Percentiles rank a stretch among this genome's conserved stretches.
Conservation (phyloP, 2,888 invertebrate species). For the Drosophila incognita region DNA sequence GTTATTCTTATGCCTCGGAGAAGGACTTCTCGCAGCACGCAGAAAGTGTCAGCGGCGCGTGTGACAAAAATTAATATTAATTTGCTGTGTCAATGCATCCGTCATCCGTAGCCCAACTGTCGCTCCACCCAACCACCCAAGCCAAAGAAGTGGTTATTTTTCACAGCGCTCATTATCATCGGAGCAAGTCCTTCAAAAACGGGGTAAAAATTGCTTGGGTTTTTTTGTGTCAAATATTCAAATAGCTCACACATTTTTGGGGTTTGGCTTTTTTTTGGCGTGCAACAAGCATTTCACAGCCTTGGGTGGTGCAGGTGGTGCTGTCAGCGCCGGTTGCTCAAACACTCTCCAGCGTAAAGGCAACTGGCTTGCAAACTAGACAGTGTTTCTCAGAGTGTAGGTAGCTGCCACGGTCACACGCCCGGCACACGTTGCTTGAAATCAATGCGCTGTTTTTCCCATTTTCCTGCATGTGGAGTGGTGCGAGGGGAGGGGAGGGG, state of each 20-base stretch:
- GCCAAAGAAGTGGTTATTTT: conserved; percentile 68
- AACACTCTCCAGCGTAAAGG: conserved; percentile 52
- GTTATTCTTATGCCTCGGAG: conserved; percentile 58
- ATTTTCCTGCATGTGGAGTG: conserved; percentile 13
- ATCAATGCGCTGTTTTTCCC: conserved; percentile 69
- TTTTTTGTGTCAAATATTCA: conserved; percentile 35
- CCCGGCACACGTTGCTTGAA: conserved; percentile 71
- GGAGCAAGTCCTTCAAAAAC: conserved; percentile 15
- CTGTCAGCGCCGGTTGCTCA: conserved; percentile 35
- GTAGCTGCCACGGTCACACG: conserved; percentile 52
- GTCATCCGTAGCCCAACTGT: conserved; percentile 58
- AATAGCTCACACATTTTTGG: conserved; percentile 40
- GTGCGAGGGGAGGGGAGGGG: not conserved
- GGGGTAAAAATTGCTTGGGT: conserved; percentile 36
- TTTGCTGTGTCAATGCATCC: conserved; percentile 82
- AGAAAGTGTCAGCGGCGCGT: conserved; percentile 78
- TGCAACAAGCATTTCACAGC: conserved; percentile 2
- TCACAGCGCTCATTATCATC: conserved; percentile 64
- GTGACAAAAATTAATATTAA: conserved; percentile 84
- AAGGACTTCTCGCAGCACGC: conserved; percentile 21
- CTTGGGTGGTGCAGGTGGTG: conserved; percentile 57
- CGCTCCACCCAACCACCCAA: conserved; percentile 16
- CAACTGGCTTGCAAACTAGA: not conserved
- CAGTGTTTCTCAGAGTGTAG: not conserved
- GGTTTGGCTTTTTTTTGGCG: conserved; percentile 30